phyloP scores from a whole-genome alignment of 1,140 invertebrate species.

The Polyergus mexicanus region DNA sequence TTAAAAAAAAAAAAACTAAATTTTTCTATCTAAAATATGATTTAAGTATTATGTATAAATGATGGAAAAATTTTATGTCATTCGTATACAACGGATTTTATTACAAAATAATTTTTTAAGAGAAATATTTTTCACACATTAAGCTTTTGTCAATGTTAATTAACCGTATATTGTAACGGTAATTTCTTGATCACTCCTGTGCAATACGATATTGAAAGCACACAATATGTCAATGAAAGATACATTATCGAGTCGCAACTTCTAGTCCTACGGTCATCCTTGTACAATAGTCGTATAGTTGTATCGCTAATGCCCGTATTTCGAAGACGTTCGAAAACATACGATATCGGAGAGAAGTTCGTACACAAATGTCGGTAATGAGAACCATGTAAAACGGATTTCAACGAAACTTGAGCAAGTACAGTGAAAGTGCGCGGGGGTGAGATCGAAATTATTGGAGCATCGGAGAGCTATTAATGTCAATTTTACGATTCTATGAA shows the following conservation, averaged over 20 bases:
- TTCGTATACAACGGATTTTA: neutral
- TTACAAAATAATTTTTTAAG: neutral
- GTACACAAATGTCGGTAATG: slow-evolving; percentile 12
- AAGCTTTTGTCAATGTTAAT: neutral
- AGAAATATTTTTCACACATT: neutral
- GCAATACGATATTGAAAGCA: neutral
- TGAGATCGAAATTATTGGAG: slow-evolving; percentile 57
- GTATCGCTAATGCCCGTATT: neutral
- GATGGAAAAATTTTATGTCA: neutral
- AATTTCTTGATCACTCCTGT: neutral
- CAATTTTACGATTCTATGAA: slow-evolving; percentile 9
- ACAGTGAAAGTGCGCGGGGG: slow-evolving; percentile 29
- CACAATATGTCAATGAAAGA: neutral
- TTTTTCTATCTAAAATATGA: slow-evolving; percentile 1
- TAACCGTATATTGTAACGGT: neutral
- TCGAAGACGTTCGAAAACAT: neutral
- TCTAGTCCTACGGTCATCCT: neutral
- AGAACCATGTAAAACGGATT: slow-evolving; percentile 7
- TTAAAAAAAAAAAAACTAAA: too few species aligned
- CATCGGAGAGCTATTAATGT: slow-evolving; percentile 38
- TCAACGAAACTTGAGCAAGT: slow-evolving; percentile 23
- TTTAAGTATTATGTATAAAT: neutral
- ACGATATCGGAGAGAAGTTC: neutral
- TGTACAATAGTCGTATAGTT: neutral
- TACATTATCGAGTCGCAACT: neutral